Percentiles rank a stretch among this genome's conserved stretches.
Conservation (phyloP, 2,797 vertebrate genomes). For the Rhadinocentrus ornatus region DNA sequence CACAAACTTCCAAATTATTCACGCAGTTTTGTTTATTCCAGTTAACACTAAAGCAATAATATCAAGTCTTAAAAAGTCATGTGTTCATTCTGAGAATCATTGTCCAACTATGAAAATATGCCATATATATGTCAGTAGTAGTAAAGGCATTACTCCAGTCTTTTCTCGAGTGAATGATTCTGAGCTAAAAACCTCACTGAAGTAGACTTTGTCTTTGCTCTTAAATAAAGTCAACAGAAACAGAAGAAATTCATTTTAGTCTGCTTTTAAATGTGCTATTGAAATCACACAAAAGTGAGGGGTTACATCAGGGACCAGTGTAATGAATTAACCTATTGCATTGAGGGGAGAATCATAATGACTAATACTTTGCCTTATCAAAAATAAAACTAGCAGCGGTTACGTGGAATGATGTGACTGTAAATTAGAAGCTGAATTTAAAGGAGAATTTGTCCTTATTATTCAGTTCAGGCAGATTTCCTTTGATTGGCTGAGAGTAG, state of each 20-base stretch:
- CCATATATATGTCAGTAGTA: too few relatives aligned
- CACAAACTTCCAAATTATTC: too few relatives aligned
- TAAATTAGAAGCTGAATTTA: conserved; percentile 9
- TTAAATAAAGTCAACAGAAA: not conserved
- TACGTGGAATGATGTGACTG: not conserved
- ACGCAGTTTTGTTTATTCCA: too few relatives aligned
- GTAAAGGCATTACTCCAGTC: too few relatives aligned
- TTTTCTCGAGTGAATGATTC: too few relatives aligned
- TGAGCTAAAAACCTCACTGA: too few relatives aligned
- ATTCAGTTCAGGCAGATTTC: not conserved
- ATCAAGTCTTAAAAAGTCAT: too few relatives aligned
- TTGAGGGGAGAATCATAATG: conserved; percentile 20
- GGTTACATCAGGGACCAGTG: conserved; percentile 10
- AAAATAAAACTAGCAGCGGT: conserved; percentile 17
- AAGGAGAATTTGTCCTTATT: conserved; percentile 29
- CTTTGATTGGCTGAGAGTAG: too few relatives aligned
- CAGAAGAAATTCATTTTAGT: not conserved
- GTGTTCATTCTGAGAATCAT: too few relatives aligned
- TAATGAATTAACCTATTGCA: conserved; percentile 35
- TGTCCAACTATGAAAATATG: too few relatives aligned
- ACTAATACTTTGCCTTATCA: conserved; percentile 43
- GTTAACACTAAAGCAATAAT: too few relatives aligned
- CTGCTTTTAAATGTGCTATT: conserved; percentile 9
- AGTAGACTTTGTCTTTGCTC: too few relatives aligned
- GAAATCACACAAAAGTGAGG: conserved; percentile 6